Evolutionary conservation across 2,113 vertebrate species (phyloP).

Genomic region (Lepus americanus): DNA sequence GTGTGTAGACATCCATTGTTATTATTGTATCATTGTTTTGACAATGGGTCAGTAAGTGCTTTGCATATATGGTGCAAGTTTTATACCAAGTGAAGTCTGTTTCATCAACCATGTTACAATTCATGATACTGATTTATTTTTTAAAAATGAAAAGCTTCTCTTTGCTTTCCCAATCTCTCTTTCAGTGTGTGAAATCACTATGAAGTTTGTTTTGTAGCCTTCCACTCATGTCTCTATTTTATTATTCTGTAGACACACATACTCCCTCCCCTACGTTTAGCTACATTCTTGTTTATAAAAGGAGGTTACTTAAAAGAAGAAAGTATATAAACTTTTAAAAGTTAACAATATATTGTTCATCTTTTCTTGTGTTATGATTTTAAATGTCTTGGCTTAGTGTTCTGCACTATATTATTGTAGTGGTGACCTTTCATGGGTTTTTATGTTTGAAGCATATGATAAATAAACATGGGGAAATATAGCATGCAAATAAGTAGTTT

Average conservation of each 20-base stretch:
- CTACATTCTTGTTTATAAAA: constrained; percentile 21
- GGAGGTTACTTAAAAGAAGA: constrained; percentile 16
- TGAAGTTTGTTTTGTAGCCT: constrained; percentile 27
- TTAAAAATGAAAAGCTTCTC: background rate
- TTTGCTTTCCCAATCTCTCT: background rate
- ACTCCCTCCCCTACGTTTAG: rapidly evolving
- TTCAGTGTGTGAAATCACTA: background rate
- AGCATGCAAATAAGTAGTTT: constrained; percentile 45
- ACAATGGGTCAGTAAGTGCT: background rate
- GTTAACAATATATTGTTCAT: background rate
- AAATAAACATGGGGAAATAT: constrained; percentile 55
- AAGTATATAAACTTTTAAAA: constrained; percentile 7
- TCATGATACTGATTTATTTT: constrained; percentile 19
- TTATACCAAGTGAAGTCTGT: constrained; percentile 51
- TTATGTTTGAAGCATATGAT: constrained; percentile 42
- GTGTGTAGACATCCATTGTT: background rate
- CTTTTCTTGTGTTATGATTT: constrained; percentile 26
- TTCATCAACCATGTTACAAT: background rate
- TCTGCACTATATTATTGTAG: background rate
- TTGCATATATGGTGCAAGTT: background rate
- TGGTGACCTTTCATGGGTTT: constrained; percentile 45
- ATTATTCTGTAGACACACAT: background rate
- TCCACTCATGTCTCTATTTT: background rate
- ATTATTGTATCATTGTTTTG: constrained; percentile 37
- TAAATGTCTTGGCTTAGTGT: constrained; percentile 30